Evolutionary conservation across 2,113 vertebrate genomes (phyloP).

Genomic region (Neolamprologus sp.): DNA sequence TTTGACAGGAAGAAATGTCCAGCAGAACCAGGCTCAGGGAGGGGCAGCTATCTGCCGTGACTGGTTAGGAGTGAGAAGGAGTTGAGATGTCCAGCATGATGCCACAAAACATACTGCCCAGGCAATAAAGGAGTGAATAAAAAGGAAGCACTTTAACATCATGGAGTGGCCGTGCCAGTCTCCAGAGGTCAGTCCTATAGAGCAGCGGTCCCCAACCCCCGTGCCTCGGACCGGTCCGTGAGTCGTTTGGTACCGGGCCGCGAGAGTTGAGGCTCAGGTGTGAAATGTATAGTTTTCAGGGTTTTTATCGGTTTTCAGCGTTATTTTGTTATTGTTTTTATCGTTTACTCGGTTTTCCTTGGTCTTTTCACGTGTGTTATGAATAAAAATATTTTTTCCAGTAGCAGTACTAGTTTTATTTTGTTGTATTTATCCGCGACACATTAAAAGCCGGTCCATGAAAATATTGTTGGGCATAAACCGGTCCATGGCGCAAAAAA

Average conservation of each 20-base stretch:
- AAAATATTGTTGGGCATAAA: too few relatives aligned
- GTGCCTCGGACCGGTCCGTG: fast-evolving
- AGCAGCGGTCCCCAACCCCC: too few relatives aligned
- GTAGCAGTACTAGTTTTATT: fast-evolving
- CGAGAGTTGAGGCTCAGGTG: too few relatives aligned
- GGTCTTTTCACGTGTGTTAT: too few relatives aligned
- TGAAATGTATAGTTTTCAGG: fast-evolving
- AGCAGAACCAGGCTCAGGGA: fast-evolving
- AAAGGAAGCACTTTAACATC: fast-evolving
- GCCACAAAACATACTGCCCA: not conserved
- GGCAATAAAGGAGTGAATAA: not conserved
- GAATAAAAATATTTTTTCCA: too few relatives aligned
- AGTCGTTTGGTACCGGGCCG: fast-evolving
- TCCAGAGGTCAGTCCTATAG: fast-evolving
- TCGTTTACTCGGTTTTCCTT: fast-evolving
- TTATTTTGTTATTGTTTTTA: too few relatives aligned
- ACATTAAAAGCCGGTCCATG: too few relatives aligned
- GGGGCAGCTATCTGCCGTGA: fast-evolving
- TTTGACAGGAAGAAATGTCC: not conserved
- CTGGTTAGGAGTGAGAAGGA: fast-evolving
- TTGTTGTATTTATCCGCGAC: too few relatives aligned
- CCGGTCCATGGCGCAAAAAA: too few relatives aligned
- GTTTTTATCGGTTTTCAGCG: too few relatives aligned
- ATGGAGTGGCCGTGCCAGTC: not conserved
- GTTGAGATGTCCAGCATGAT: not conserved